A percentile compares a stretch with the other conserved stretches of the same genome.
Evolutionary conservation across 2,113 vertebrate species (phyloP).

Genomic region (Phyllostomus discolor): DNA sequence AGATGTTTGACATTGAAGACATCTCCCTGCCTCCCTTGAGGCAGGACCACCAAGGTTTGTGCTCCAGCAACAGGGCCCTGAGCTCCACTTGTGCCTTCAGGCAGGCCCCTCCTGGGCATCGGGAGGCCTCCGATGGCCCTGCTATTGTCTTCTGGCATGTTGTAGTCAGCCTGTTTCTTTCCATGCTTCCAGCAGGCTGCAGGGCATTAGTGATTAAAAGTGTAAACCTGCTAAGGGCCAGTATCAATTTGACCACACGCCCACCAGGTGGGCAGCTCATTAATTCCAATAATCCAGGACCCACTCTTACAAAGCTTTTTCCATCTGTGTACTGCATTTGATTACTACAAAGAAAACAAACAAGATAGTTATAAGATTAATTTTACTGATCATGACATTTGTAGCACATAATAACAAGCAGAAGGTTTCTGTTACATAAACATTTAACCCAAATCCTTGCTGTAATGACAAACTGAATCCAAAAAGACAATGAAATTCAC

Average conservation of each 20-base stretch:
- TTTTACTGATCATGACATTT: slow-evolving; percentile 59
- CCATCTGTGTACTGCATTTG: slow-evolving; percentile 5
- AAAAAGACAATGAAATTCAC: slow-evolving; percentile 49
- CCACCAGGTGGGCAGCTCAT: slow-evolving; percentile 47
- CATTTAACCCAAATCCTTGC: slow-evolving; percentile 43
- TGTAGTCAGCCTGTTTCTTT: slow-evolving; percentile 37
- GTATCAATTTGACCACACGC: slow-evolving; percentile 39
- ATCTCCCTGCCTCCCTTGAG: not conserved
- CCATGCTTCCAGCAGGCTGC: slow-evolving; percentile 49
- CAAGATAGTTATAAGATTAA: slow-evolving; percentile 53
- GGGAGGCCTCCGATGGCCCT: not conserved
- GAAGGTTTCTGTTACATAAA: slow-evolving; percentile 60
- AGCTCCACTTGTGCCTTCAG: not conserved
- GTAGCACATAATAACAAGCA: slow-evolving; percentile 50
- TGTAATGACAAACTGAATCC: slow-evolving; percentile 42
- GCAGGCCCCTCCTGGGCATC: not conserved
- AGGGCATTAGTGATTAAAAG: slow-evolving; percentile 67
- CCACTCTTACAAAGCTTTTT: not conserved
- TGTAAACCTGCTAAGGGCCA: slow-evolving; percentile 43
- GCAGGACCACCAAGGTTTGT: not conserved
- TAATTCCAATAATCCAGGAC: slow-evolving; percentile 42
- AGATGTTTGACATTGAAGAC: not conserved
- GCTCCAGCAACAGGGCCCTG: not conserved
- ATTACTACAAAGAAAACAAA: slow-evolving; percentile 49
- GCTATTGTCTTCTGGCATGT: not conserved